phyloP scores from a whole-genome alignment of 2,113 vertebrate genomes.

The Syngnathoides biaculeatus region DNA sequence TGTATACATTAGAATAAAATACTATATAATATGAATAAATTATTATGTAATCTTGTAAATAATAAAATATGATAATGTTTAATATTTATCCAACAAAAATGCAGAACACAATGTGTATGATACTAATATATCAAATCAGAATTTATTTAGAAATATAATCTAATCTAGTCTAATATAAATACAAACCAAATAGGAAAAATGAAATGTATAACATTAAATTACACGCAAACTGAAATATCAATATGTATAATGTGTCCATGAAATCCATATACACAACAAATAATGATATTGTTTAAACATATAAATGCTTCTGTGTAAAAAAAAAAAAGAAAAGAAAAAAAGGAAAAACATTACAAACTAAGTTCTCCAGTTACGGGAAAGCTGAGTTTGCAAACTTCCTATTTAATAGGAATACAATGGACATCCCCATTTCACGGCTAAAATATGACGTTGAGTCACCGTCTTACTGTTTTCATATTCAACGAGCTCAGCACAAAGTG shows the following conservation, averaged over 20 bases:
- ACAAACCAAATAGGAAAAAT: background rate
- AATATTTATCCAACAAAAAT: too few species aligned
- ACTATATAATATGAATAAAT: too few species aligned
- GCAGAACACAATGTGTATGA: background rate
- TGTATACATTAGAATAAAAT: too few species aligned
- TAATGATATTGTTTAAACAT: too few species aligned
- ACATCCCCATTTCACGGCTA: background rate
- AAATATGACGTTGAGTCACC: conserved; percentile 13
- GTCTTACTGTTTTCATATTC: conserved; percentile 26
- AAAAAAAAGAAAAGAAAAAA: background rate
- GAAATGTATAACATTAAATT: too few species aligned
- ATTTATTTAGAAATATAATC: background rate
- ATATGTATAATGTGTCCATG: too few species aligned
- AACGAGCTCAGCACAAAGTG: background rate
- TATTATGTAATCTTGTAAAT: too few species aligned
- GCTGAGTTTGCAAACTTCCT: background rate
- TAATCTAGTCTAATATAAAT: background rate
- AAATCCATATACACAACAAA: too few species aligned
- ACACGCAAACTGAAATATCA: too few species aligned
- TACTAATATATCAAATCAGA: background rate
- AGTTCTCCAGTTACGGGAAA: background rate
- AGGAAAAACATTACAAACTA: background rate
- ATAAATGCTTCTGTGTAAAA: too few species aligned
- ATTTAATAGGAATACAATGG: background rate
- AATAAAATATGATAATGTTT: too few species aligned